Conservation (phyloP, 2,797 vertebrate species). For the Scomberomorus guttatus region DNA sequence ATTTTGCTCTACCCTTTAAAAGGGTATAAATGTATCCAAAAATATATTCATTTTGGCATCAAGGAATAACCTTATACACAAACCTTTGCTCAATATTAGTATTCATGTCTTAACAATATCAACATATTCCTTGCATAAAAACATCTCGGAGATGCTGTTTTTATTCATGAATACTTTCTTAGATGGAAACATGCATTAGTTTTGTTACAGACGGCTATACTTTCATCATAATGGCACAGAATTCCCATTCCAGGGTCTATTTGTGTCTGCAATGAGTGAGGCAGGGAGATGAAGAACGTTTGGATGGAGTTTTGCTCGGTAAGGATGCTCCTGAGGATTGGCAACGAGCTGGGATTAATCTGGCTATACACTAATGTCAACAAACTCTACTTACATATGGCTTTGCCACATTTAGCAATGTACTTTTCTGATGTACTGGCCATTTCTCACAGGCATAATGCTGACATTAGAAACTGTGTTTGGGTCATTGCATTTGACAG, state of each 20-base stretch:
- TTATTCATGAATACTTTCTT: conserved; percentile 57
- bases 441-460: conserved; percentile 53
- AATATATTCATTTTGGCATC: neutral
- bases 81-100: conserved; percentile 16
- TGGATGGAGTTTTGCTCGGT: conserved; percentile 51
- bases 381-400: conserved; percentile 57
- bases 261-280: conserved; percentile 55
- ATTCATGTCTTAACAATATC: conserved; percentile 35
- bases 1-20: neutral
- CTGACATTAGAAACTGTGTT: conserved; percentile 28
- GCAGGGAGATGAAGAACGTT: conserved; percentile 62
- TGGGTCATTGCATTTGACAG: conserved; percentile 26
- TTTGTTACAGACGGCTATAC: conserved; percentile 22
- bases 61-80: neutral
- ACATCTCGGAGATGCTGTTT: conserved; percentile 26
- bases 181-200: conserved; percentile 52
- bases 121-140: conserved; percentile 18
- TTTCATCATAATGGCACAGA: conserved; percentile 60
- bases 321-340: conserved; percentile 76
- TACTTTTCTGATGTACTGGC: conserved; percentile 39
- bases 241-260: conserved; percentile 63
- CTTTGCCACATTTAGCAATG: conserved; percentile 35
- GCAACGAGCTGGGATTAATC: conserved; percentile 57
- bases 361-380: conserved; percentile 60
- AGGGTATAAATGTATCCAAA: neutral